These are phyloP conservation scores for Sebastolobus alascanus DNA, from an alignment of 2,797 vertebrate species.

Conservation along the genomic window DNA sequence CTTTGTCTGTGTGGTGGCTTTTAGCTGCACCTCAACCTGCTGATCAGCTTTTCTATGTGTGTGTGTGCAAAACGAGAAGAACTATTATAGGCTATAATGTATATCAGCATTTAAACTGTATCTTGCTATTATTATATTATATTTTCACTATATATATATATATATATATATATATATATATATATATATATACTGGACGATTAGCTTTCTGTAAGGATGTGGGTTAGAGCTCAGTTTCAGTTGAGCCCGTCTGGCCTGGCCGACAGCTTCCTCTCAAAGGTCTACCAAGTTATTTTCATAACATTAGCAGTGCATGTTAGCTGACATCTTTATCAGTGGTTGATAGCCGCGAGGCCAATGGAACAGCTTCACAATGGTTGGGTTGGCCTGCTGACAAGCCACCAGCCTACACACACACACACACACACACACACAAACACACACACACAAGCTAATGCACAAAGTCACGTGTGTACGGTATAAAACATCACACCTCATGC, in stretches of 20 bases:
- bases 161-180: too few relatives aligned
- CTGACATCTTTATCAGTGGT: conserved; percentile 55
- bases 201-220: not conserved
- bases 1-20: conserved; percentile 50
- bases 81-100: not conserved
- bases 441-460: not conserved
- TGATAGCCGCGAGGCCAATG: conserved; percentile 32
- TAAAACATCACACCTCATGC: not conserved
- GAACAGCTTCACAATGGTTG: conserved; percentile 29
- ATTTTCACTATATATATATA: not conserved
- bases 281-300: conserved; percentile 52
- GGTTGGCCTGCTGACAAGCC: conserved; percentile 44
- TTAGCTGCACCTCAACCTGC: conserved; percentile 41
- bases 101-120: not conserved
- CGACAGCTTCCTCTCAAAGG: conserved; percentile 7
- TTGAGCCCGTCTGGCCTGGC: not conserved
- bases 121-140: too few relatives aligned
- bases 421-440: too few relatives aligned
- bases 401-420: conserved; percentile 34
- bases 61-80: not conserved
- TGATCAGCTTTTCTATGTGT: conserved; percentile 32
- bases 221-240: not conserved
- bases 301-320: conserved; percentile 35
- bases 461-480: not conserved
- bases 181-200: not conserved